A percentile compares a stretch with the other conserved stretches of the same genome.
phyloP scores from a whole-genome alignment of 2,113 vertebrate genomes.

The Choloepus hoffmanni region DNA sequence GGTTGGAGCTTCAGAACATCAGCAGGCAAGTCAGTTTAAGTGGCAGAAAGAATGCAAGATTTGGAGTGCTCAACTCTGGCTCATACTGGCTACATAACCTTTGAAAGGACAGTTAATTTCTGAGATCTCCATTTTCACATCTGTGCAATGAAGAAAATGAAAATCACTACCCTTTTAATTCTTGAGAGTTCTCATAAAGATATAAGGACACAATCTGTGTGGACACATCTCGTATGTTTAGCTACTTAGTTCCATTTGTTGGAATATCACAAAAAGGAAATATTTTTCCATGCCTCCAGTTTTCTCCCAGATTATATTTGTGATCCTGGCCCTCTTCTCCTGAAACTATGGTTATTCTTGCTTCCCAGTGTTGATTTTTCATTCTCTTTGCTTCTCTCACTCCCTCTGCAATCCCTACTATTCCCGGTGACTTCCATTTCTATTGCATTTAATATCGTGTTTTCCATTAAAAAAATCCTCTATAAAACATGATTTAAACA shows the following conservation, averaged over 20 bases:
- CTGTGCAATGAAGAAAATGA: neutral
- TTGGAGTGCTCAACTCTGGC: neutral
- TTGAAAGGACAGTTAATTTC: neutral
- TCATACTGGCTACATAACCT: neutral
- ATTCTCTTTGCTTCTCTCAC: neutral
- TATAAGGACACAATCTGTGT: neutral
- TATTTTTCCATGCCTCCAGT: neutral
- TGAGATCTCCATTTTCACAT: neutral
- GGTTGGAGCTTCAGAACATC: neutral
- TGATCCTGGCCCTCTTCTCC: neutral
- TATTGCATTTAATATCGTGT: neutral
- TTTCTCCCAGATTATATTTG: neutral
- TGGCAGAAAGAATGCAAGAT: neutral
- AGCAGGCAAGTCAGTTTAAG: neutral
- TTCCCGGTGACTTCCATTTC: neutral
- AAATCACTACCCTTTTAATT: neutral
- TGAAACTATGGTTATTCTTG: neutral
- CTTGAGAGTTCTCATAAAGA: neutral
- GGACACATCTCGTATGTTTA: neutral
- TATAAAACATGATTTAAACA: conserved; percentile 26
- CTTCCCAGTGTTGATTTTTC: neutral
- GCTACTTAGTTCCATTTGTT: neutral
- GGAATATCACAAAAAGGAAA: neutral
- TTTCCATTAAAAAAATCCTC: neutral
- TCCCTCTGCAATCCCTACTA: neutral